Evolutionary conservation across 2,113 vertebrate genomes (phyloP), one percentile per base, ranked within the genome.

Genomic region (Eretmochelys imbricata): DNA sequence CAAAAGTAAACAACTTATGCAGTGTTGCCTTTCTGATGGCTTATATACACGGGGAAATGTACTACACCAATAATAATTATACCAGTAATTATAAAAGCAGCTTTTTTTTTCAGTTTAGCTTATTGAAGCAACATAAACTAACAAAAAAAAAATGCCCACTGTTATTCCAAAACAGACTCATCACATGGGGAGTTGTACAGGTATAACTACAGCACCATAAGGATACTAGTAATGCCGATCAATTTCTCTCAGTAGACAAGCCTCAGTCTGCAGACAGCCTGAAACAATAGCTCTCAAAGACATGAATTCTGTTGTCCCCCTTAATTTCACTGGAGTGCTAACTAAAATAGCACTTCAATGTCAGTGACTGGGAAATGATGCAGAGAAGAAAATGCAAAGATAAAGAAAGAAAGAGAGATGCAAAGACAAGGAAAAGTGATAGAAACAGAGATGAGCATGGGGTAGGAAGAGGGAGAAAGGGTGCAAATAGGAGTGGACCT

Each of bases 221-320:
- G 16, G 38, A 38, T 22, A 72, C 19, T 22, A 72, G 19, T 42
- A 87, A 38, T 0, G 0, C 50, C 35, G 20, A 29, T 27, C 29
- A 93, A 42, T 87, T 57, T 8, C 42, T 76, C 54, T 59, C 14
- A 1, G 7, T 13, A 1, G 42, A 82, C 65, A 49, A 19, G 42
- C 48, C 27, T 54, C 87, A 53, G 82, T 46, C 54, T 89, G 42
- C 81, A 89, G 85, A 27, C 48, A 82, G 78, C 0, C 85, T 65
- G 90, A 88, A 55, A 57, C 55, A 89, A 90, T 75, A 25, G 57
- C 24, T 85, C 86, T 89, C 2, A 1, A n/a, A 79, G 62, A 65
- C 4, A 13, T 75, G 83, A 92, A 62, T 85, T 48, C 57, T 84
- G 4, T 82, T 85, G 81, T 93, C 78, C 19, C 38, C 62, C 49